A percentile compares a stretch with the other conserved stretches of the same genome.
Evolutionary conservation across 2,113 vertebrate genomes (phyloP).

Genomic region (Gallinago media): DNA sequence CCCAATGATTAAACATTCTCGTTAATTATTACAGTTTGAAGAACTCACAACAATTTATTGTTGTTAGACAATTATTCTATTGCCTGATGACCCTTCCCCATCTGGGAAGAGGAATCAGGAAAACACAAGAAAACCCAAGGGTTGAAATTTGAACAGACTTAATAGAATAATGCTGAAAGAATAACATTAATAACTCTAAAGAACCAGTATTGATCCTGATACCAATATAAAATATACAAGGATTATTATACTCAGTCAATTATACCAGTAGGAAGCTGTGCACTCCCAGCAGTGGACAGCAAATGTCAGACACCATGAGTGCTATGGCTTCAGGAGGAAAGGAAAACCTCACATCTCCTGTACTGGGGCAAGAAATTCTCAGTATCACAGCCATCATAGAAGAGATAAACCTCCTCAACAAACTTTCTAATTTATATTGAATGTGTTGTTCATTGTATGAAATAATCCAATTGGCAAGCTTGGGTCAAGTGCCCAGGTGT

Average conservation of each 20-base stretch:
- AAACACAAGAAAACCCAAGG: neutral
- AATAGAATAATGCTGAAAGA: neutral
- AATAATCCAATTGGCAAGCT: neutral
- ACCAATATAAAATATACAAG: neutral
- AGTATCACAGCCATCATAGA: neutral
- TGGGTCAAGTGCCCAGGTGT: neutral
- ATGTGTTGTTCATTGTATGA: neutral
- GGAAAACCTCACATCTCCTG: neutral
- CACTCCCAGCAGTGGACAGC: neutral
- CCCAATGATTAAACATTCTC: neutral
- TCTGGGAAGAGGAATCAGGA: neutral
- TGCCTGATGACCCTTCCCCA: neutral
- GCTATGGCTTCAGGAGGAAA: neutral
- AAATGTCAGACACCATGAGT: neutral
- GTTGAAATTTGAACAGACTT: neutral
- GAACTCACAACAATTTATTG: neutral
- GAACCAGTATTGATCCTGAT: neutral
- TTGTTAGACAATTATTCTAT: neutral
- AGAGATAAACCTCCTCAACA: too few species aligned
- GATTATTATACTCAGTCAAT: neutral
- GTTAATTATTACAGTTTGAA: neutral
- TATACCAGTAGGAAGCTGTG: neutral
- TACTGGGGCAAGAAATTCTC: neutral
- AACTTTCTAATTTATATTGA: too few species aligned
- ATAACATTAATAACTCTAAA: neutral